A percentile compares a stretch with the other conserved stretches of the same genome.
Conservation (phyloP, 2,113 vertebrate genomes). For the Rhabdornis inornatus region DNA sequence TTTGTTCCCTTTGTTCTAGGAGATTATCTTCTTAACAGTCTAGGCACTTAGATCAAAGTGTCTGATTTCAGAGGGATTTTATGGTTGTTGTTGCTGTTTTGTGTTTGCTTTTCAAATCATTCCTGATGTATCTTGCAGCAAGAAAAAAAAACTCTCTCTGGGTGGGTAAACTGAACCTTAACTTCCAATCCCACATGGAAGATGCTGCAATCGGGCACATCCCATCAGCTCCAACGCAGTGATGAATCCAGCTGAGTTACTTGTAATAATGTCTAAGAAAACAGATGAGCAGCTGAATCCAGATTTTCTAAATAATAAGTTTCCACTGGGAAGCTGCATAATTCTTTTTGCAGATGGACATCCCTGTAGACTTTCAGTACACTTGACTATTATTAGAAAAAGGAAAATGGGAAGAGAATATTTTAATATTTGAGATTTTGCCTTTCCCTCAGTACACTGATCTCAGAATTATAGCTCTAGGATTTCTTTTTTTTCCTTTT, state of each 20-base stretch:
- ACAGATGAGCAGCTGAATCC: slow-evolving; percentile 26
- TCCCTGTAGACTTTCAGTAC: slow-evolving; percentile 10
- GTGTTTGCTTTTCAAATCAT: not conserved
- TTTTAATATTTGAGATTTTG: not conserved
- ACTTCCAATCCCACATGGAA: not conserved
- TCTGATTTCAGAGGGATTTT: slow-evolving; percentile 17
- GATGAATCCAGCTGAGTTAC: slow-evolving; percentile 30
- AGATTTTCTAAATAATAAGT: slow-evolving; percentile 36
- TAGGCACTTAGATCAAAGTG: slow-evolving; percentile 2
- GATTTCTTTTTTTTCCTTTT: not conserved
- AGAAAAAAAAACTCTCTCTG: not conserved
- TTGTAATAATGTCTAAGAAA: slow-evolving; percentile 17
- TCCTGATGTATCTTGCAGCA: not conserved
- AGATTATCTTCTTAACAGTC: slow-evolving; percentile 28
- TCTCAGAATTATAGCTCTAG: slow-evolving; percentile 39
- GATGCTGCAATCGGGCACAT: not conserved
- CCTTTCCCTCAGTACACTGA: slow-evolving; percentile 9
- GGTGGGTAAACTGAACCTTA: not conserved
- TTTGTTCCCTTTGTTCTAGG: slow-evolving; percentile 1
- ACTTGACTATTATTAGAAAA: slow-evolving; percentile 17
- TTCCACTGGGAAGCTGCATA: slow-evolving; percentile 2
- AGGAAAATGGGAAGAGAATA: not conserved
- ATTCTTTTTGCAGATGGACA: slow-evolving; percentile 39
- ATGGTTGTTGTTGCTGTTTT: not conserved
- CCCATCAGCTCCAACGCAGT: not conserved